Evolutionary conservation across 2,888 invertebrate genomes (phyloP).

Genomic region (Eilema depressum): DNA sequence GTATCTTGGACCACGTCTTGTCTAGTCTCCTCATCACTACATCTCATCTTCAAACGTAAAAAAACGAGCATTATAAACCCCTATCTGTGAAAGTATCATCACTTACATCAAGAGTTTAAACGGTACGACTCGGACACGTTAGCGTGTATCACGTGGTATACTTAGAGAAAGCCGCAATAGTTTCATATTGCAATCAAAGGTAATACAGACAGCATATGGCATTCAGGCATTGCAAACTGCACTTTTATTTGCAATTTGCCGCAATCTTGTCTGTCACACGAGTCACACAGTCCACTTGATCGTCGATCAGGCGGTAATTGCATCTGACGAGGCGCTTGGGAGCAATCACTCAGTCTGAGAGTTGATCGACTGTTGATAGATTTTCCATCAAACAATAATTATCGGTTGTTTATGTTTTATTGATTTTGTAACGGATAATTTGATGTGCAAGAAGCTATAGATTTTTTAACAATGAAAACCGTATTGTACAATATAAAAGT

Average conservation of each 20-base stretch:
- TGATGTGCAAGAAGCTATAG: not conserved
- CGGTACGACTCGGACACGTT: slow-evolving; percentile 27
- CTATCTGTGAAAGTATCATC: slow-evolving; percentile 55
- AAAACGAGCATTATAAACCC: slow-evolving; percentile 46
- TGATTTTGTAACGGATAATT: slow-evolving; percentile 3
- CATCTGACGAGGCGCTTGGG: slow-evolving; percentile 28
- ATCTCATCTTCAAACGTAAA: slow-evolving; percentile 41
- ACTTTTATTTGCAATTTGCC: slow-evolving; percentile 58
- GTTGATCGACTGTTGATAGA: slow-evolving; percentile 20
- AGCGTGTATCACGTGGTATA: slow-evolving; percentile 19
- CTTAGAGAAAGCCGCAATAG: slow-evolving; percentile 54
- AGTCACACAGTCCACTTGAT: slow-evolving; percentile 22
- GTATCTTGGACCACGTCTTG: not conserved
- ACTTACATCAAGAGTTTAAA: slow-evolving; percentile 52
- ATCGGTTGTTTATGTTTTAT: slow-evolving; percentile 13
- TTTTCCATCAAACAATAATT: slow-evolving; percentile 24
- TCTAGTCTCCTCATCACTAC: slow-evolving; percentile 28
- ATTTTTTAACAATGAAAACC: not conserved
- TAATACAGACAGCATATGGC: slow-evolving; percentile 48
- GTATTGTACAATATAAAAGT: not conserved
- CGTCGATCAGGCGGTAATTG: slow-evolving; percentile 43
- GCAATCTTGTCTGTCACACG: slow-evolving; percentile 50
- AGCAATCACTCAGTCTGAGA: slow-evolving; percentile 33
- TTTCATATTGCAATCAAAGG: slow-evolving; percentile 52
- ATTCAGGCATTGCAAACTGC: slow-evolving; percentile 41